Conservation (phyloP, 2,113 vertebrate species). For the Protobothrops flavoviridis region DNA sequence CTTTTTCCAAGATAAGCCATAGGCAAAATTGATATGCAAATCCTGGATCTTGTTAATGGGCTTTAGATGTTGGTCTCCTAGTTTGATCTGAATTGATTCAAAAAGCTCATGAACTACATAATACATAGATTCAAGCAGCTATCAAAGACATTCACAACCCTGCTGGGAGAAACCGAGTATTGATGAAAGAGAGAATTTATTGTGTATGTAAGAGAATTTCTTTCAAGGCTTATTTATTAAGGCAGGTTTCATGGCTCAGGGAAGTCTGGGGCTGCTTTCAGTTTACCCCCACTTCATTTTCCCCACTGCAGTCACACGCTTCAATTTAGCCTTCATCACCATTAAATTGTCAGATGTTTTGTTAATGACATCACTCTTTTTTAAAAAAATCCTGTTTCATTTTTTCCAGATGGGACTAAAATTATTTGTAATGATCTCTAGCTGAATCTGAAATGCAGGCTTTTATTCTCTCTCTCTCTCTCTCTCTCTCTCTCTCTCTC, state of each 20-base stretch:
- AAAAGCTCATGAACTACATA: conserved; percentile 64
- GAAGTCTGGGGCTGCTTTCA: conserved; percentile 66
- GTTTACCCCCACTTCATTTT: conserved; percentile 52
- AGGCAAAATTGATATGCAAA: conserved; percentile 58
- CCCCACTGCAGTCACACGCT: conserved; percentile 26
- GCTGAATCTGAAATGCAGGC: conserved; percentile 66
- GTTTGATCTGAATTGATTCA: conserved; percentile 59
- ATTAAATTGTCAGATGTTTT: conserved; percentile 66
- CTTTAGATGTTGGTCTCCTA: conserved; percentile 62
- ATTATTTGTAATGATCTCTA: conserved; percentile 62
- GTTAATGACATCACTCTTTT: conserved; percentile 59
- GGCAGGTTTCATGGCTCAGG: conserved; percentile 51
- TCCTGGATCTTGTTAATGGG: conserved; percentile 61
- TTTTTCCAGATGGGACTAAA: conserved; percentile 61
- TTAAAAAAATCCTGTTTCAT: conserved; percentile 55
- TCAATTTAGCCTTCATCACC: conserved; percentile 65
- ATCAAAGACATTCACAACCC: conserved; percentile 70
- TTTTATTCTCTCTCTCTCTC: conserved; percentile 55
- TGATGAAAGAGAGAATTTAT: conserved; percentile 71
- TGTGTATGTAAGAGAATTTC: conserved; percentile 71
- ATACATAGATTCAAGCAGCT: conserved; percentile 65
- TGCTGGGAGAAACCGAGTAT: conserved; percentile 66
- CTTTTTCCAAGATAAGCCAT: conserved; percentile 29
- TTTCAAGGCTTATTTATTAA: conserved; percentile 69
- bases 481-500: neutral